Evolutionary conservation across 2,113 vertebrate species (phyloP), one percentile per base, ranked within the genome.

Genomic region (Caracal caracal): DNA sequence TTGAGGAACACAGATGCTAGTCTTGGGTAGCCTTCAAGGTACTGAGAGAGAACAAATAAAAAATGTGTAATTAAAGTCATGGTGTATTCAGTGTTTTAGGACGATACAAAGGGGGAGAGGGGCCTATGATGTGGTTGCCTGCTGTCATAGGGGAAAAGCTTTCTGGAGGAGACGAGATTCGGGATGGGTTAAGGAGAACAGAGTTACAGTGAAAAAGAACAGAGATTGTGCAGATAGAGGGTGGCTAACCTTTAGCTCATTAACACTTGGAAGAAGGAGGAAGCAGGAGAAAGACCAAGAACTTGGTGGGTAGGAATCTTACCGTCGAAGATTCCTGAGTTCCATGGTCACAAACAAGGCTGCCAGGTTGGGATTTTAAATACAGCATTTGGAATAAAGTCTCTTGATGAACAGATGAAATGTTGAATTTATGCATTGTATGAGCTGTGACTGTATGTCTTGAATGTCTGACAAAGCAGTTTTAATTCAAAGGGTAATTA

Each of bases 401-500:
- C 22, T 93, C 61, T 40, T 37, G 65, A 76, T 12, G 49, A 86
- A 79, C 8, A 88, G 94, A 47, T 37, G 83, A 82, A 61, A 83
- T 87, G 47, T 65, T 93, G 90, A 90, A 40, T 88, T 84, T 70
- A 71, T 4, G 0, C 75, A 28, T 87, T 92, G 30, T 93, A 80
- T 93, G 79, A 96, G 83, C 37, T 90, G 16, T 84, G 89, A 92
- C 86, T 94, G 0, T 63, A 53, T 80, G 26, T 94, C 86, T 94
- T 63, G 15, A 95, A 33, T 20, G 24, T 93, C 73, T 93, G 89
- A 92, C 92, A 96, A 94, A 73, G 65, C 84, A 90, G 43, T 33
- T 94, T 92, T 70, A 73, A 93, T 97, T 93, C 47, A 88, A 85
- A 97, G 63, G 28, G 37, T 90, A 96, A 98, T 97, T 93, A 95